Evolutionary conservation across 2,797 vertebrate genomes (phyloP).

Genomic region (Glossophaga mutica): DNA sequence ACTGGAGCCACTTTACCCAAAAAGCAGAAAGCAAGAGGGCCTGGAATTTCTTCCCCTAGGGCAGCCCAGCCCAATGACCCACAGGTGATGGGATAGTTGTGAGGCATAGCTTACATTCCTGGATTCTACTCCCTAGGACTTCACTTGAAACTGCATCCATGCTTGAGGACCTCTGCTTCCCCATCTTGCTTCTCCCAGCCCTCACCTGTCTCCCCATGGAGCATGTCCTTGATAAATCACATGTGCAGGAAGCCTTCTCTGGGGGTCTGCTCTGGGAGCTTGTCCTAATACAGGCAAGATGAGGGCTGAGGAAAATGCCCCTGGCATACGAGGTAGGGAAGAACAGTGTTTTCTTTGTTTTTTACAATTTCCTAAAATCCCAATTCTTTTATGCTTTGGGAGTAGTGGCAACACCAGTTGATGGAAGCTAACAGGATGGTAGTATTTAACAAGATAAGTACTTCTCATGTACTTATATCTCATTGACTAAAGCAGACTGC

Average conservation of each 20-base stretch:
- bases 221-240: neutral
- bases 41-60: neutral
- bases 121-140: neutral
- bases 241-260: neutral
- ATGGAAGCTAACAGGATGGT: neutral
- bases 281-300: neutral
- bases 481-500: neutral
- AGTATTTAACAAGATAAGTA: neutral
- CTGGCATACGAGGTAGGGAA: neutral
- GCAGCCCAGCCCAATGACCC: neutral
- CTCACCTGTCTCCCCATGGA: neutral
- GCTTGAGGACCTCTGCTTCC: neutral
- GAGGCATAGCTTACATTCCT: neutral
- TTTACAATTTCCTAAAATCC: conserved; percentile 20
- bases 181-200: neutral
- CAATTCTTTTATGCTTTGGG: neutral
- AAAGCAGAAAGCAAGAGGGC: neutral
- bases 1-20: neutral
- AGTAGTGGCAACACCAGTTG: neutral
- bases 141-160: neutral
- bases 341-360: neutral
- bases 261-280: neutral
- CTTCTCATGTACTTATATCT: neutral
- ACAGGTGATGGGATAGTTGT: neutral
- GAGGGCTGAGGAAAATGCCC: neutral